A percentile compares a stretch with the other conserved stretches of the same genome.
Conservation (phyloP, 2,113 vertebrate species). For the Semnornis frantzii region DNA sequence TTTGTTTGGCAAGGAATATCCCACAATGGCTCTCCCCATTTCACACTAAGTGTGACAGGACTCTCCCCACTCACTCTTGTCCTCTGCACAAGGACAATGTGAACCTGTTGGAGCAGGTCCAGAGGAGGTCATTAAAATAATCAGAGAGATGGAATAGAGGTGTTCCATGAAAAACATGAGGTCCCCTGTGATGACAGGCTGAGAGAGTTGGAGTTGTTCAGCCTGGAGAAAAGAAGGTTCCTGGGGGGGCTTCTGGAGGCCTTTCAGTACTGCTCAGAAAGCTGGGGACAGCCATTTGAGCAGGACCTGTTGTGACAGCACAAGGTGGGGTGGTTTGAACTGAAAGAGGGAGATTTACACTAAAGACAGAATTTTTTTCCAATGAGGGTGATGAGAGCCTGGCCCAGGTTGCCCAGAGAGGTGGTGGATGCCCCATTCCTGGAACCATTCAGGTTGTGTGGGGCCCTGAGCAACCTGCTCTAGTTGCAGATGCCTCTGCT, state of each 20-base stretch:
- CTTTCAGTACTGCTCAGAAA: not conserved
- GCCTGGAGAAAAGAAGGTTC: not conserved
- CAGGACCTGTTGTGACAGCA: not conserved
- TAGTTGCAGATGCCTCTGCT: not conserved
- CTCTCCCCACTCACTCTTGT: not conserved
- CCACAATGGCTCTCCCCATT: rapidly evolving
- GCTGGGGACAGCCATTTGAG: not conserved
- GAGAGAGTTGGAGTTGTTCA: not conserved
- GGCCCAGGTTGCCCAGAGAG: not conserved
- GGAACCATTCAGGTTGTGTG: not conserved
- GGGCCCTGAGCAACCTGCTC: not conserved
- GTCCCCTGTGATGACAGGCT: not conserved
- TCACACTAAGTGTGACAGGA: rapidly evolving
- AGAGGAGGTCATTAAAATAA: not conserved
- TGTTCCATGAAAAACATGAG: too few relatives aligned
- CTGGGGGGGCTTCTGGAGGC: not conserved
- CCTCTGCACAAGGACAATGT: not conserved
- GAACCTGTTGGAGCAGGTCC: not conserved
- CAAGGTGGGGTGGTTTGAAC: not conserved
- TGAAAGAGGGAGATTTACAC: not conserved
- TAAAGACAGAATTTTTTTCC: not conserved
- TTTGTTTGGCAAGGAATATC: not conserved
- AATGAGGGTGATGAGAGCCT: not conserved
- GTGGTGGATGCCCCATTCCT: not conserved
- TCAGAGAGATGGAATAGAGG: not conserved